Percentiles rank a stretch among this genome's conserved stretches.
Evolutionary conservation across 2,888 invertebrate genomes (phyloP).

Genomic region (Callosobruchus maculatus): DNA sequence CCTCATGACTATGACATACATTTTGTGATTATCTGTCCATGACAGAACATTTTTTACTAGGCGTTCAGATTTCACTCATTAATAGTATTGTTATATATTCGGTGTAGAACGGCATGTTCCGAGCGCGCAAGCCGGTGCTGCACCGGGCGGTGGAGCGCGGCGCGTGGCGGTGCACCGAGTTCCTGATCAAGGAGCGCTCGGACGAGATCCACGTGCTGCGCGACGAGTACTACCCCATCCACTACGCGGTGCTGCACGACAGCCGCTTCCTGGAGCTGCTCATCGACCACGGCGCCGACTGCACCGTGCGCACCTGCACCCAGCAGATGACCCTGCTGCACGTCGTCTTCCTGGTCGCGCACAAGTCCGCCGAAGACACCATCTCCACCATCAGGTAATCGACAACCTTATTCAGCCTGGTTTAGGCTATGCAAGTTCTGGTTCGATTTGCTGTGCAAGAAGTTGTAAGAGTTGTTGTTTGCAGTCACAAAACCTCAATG

Average conservation of each 20-base stretch:
- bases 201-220: constrained; percentile 69
- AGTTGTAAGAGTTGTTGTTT: no score
- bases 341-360: constrained; percentile 65
- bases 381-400: constrained; percentile 54
- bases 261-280: constrained; percentile 64
- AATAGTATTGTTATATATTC: background rate
- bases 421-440: no score
- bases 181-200: constrained; percentile 60
- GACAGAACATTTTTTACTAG: no score
- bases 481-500: no score
- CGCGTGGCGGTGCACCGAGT: constrained; percentile 69
- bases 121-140: constrained; percentile 59
- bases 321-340: constrained; percentile 70
- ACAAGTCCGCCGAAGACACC: constrained; percentile 69
- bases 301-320: constrained; percentile 65
- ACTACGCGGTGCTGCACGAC: constrained; percentile 71
- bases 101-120: constrained; percentile 49
- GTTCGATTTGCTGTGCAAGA: no score
- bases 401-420: no score
- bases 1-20: no score
- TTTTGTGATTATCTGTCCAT: no score
- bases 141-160: constrained; percentile 69
- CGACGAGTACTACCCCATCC: constrained; percentile 76
- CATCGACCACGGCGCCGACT: constrained; percentile 65
- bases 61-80: no score